Percentiles rank a stretch among this genome's conserved stretches.
phyloP scores from a whole-genome alignment of 2,113 vertebrate genomes.

The Cottus gobio region DNA sequence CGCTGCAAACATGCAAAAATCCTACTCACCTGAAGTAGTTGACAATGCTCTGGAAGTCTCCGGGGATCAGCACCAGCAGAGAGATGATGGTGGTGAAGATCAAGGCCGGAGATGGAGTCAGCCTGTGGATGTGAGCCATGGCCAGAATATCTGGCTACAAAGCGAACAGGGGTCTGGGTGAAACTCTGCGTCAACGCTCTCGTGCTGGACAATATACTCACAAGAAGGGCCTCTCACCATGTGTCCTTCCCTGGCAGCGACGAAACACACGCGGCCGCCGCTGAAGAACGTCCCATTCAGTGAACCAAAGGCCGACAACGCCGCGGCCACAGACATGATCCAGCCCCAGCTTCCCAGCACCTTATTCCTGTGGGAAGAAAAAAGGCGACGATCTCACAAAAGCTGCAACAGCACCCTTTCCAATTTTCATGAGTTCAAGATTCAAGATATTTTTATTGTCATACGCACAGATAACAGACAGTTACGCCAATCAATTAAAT shows the following conservation, averaged over 20 bases:
- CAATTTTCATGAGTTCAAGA: too few species aligned
- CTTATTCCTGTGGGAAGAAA: slow-evolving; percentile 82
- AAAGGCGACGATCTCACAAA: neutral
- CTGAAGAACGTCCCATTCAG: slow-evolving; percentile 88
- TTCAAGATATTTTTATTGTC: too few species aligned
- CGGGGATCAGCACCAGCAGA: slow-evolving; percentile 86
- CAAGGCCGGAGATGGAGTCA: slow-evolving; percentile 89
- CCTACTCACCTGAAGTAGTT: slow-evolving; percentile 87
- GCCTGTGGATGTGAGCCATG: slow-evolving; percentile 85
- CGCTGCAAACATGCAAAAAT: neutral
- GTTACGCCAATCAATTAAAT: too few species aligned
- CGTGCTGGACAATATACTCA: neutral
- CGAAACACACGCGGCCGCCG: slow-evolving; percentile 86
- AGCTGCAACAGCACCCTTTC: neutral
- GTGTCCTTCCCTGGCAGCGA: slow-evolving; percentile 91
- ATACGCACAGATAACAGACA: too few species aligned
- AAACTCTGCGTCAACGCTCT: neutral
- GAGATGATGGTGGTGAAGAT: slow-evolving; percentile 86
- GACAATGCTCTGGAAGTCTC: slow-evolving; percentile 88
- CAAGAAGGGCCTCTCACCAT: slow-evolving; percentile 82
- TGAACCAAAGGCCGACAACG: slow-evolving; percentile 89
- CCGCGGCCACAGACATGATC: slow-evolving; percentile 89
- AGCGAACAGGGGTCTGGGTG: slow-evolving; percentile 9
- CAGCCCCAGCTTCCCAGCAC: slow-evolving; percentile 90
- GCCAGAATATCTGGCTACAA: slow-evolving; percentile 88